Base-by-base conservation (phyloP, 2,888 invertebrate genomes). In the Meteorus cinctellus region DNA sequence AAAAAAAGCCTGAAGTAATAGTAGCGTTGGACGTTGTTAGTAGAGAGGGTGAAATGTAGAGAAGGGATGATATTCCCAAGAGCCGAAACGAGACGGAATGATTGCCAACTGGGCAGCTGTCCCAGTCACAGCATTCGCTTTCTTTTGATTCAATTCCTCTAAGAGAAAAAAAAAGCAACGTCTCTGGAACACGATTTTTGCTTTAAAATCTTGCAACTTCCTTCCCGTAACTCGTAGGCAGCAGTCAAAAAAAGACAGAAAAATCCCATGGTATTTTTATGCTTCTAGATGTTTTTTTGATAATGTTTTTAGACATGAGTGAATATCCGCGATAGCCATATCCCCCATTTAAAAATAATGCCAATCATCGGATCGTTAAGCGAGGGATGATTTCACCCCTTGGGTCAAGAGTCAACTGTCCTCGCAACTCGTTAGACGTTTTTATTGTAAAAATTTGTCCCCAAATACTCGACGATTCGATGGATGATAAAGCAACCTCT, bases 21-120 rank as follows among this genome's bases (percentile, higher is more conserved):
- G 79, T 29, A 63, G 63, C 55, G 65, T 60, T 45, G 63, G 67
- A 75, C 55, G 77, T 67, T 69, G 72, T 72, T 69, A 76, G 76
- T 24, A 48, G 6, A 67, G 48, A 34, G 41, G 71, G 6, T 67
- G 65, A 55, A 55, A 55, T 24, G 74, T 77, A 81, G 78, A 75
- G 78, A 72, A 60, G 59, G 55, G 75, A 75, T 65, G 67, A 79
- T 84, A 86, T 87, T 88, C 88, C 87, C 88, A 75, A 76, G 86
- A 86, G 86, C 78, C 81, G 65, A 66, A 66, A 76, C 80, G 76
- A 81, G 74, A 78, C 79, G 73, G 78, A 82, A 81, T 80, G 84
- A 86, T 86, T 84, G 82, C 85, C 86, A 84, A 83, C 83, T 80
- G 84, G 84, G 81, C 85, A 86, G 85, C 87, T 88, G 84, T 86